Evolutionary conservation across 2,888 invertebrate species (phyloP).

Genomic region (Drosophila ustulata): DNA sequence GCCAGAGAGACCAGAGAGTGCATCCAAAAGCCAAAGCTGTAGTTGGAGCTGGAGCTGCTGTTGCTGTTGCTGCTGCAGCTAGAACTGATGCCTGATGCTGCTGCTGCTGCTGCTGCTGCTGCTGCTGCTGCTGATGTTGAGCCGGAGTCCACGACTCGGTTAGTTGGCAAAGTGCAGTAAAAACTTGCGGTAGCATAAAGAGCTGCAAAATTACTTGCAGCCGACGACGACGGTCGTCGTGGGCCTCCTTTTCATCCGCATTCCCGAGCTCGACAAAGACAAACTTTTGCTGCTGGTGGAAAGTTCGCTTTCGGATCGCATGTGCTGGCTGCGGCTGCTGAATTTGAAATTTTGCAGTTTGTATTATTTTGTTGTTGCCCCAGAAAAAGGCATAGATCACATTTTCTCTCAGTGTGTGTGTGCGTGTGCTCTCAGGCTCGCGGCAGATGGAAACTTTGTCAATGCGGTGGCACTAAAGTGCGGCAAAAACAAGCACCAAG

Average conservation of each 20-base stretch:
- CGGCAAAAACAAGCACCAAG: slow-evolving; percentile 66
- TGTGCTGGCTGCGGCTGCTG: slow-evolving; percentile 76
- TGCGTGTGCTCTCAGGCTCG: slow-evolving; percentile 52
- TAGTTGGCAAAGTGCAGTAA: slow-evolving; percentile 77
- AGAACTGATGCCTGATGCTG: slow-evolving; percentile 5
- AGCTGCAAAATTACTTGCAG: slow-evolving; percentile 72
- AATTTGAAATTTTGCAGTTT: slow-evolving; percentile 76
- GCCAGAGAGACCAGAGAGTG: slow-evolving; percentile 10
- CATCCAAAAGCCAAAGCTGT: slow-evolving; percentile 17
- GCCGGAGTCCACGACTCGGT: slow-evolving; percentile 50
- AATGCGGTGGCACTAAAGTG: slow-evolving; percentile 72
- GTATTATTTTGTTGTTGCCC: slow-evolving; percentile 58
- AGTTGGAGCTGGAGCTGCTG: slow-evolving; percentile 3
- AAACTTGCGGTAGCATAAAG: slow-evolving; percentile 80
- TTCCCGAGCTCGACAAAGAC: slow-evolving; percentile 58
- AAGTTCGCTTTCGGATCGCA: slow-evolving; percentile 68
- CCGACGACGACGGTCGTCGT: slow-evolving; percentile 31
- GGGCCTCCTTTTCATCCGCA: slow-evolving; percentile 16
- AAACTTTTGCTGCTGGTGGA: slow-evolving; percentile 65
- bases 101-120: too few relatives aligned
- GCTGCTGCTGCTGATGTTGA: slow-evolving; percentile 3
- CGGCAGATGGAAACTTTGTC: slow-evolving; percentile 68
- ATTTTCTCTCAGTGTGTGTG: slow-evolving; percentile 40
- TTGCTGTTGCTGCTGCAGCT: slow-evolving; percentile 8
- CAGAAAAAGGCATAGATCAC: slow-evolving; percentile 77